Conservation (phyloP, 2,113 vertebrate species). For the Stictonetta naevosa region DNA sequence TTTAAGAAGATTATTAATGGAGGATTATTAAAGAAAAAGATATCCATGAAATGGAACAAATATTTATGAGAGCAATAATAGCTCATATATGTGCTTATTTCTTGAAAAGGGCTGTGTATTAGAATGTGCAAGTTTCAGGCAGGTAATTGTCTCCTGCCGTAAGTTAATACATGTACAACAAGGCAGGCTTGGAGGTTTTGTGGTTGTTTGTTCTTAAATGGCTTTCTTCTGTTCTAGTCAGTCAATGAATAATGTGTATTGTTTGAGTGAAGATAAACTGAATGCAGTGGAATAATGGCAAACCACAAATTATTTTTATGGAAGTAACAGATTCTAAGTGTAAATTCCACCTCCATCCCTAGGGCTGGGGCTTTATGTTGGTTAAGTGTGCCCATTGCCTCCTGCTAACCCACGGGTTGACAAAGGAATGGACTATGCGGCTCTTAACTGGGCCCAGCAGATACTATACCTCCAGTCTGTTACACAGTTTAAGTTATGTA, state of each 20-base stretch:
- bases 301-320: background rate
- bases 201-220: conserved; percentile 1
- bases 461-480: background rate
- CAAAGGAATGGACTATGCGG: background rate
- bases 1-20: background rate
- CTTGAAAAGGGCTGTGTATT: background rate
- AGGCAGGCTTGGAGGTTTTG: background rate
- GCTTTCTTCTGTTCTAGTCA: background rate
- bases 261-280: background rate
- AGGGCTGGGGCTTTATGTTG: background rate
- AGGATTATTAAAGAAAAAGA: background rate
- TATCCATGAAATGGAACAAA: background rate
- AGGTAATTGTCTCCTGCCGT: background rate
- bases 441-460: background rate
- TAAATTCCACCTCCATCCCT: background rate
- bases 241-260: background rate
- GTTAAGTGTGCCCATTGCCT: background rate
- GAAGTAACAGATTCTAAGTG: background rate
- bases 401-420: no score
- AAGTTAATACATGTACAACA: background rate
- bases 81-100: background rate
- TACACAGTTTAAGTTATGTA: background rate
- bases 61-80: background rate
- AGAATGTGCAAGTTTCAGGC: background rate
- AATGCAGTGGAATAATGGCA: background rate